These are phyloP conservation scores for Chalcis sispes DNA, from an alignment of 2,888 invertebrate genomes.

Conservation along the genomic window DNA sequence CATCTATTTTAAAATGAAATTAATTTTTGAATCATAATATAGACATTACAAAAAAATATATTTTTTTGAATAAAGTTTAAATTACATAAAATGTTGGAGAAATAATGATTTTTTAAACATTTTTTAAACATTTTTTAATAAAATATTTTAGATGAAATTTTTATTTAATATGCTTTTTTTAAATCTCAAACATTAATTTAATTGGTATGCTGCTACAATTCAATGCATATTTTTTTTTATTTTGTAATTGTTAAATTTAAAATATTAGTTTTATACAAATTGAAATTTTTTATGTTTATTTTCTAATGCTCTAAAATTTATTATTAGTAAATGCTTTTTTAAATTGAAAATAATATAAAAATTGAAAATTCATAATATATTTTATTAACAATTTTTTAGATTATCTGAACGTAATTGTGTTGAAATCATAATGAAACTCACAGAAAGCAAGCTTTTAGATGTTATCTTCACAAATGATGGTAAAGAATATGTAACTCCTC, in stretches of 20 bases:
- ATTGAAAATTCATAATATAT: background rate
- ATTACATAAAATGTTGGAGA: too few species aligned
- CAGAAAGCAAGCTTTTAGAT: constrained; percentile 89
- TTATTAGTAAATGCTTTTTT: background rate
- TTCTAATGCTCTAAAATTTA: background rate
- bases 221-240: constrained; percentile 27
- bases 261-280: constrained; percentile 1
- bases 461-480: constrained; percentile 97
- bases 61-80: constrained; percentile 1
- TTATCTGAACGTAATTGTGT: constrained; percentile 97
- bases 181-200: background rate
- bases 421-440: constrained; percentile 93
- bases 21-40: background rate
- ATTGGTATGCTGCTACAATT: background rate
- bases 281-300: background rate
- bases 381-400: constrained; percentile 53
- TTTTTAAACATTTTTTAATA: too few species aligned
- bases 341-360: background rate
- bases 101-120: too few species aligned
- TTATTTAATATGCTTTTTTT: too few species aligned
- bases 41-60: background rate
- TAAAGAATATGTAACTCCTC: constrained; percentile 96
- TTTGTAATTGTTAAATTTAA: constrained; percentile 24
- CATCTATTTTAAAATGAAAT: background rate
- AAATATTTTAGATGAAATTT: too few species aligned